These are phyloP conservation scores for Myotis vivesi DNA, from an alignment of 2,797 vertebrate species.

Conservation along the genomic window DNA sequence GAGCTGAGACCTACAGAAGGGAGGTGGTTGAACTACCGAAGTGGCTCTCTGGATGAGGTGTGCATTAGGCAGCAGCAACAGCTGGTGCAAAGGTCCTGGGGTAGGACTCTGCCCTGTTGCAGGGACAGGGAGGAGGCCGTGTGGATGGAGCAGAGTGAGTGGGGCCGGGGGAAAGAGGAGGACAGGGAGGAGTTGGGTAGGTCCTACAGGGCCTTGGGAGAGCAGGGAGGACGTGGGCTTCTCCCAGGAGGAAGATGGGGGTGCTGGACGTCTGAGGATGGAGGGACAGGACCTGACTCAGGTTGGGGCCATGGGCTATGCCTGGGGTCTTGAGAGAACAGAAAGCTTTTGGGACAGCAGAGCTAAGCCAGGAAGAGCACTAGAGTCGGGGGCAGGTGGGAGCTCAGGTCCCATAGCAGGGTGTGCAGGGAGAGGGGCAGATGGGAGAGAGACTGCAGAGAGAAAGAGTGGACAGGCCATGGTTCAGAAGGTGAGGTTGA, in stretches of 20 bases:
- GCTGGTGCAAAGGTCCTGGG: background rate
- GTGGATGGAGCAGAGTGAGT: background rate
- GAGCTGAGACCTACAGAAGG: background rate
- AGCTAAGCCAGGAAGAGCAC: background rate
- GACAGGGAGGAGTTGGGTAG: background rate
- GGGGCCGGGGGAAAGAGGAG: background rate
- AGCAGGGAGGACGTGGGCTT: background rate
- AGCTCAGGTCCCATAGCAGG: no score
- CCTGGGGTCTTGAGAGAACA: background rate
- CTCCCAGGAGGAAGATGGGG: background rate
- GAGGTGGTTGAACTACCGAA: background rate
- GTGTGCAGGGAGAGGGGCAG: no score
- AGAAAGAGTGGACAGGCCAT: background rate
- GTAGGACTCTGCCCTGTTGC: background rate
- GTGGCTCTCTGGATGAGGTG: background rate
- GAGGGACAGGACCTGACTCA: background rate
- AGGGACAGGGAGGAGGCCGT: background rate
- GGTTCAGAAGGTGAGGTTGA: background rate
- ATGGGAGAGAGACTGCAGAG: background rate
- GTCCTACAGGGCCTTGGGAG: background rate
- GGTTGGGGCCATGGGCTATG: background rate
- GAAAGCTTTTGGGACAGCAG: background rate
- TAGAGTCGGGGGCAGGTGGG: background rate
- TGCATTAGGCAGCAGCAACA: background rate
- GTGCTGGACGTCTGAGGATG: background rate